These are phyloP conservation scores for Drosophila atroscutellata DNA, from an alignment of 2,888 invertebrate species.

Conservation along the genomic window DNA sequence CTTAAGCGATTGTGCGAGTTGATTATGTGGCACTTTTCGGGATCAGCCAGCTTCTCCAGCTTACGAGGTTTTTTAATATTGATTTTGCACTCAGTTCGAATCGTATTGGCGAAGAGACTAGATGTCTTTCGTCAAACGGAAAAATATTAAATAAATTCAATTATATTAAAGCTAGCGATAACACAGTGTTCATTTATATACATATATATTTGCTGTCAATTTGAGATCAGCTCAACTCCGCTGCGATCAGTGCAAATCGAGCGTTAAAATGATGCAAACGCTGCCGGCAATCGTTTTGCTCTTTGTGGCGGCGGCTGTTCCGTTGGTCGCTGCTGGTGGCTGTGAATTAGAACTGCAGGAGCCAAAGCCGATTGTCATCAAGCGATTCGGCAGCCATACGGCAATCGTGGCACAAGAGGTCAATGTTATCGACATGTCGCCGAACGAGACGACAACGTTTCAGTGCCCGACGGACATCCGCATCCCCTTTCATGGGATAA, in stretches of 20 bases:
- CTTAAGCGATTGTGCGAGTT: no score
- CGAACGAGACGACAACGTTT: conserved; percentile 32
- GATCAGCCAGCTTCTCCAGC: no score
- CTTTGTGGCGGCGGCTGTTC: not conserved
- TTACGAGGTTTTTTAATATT: not conserved
- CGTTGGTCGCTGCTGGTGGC: not conserved
- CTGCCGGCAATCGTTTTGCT: conserved; percentile 5
- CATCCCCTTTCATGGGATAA: not conserved
- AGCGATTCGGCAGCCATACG: conserved; percentile 45
- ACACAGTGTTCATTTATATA: no score
- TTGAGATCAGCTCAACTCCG: not conserved
- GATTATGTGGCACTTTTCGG: no score
- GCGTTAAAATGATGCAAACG: conserved; percentile 15
- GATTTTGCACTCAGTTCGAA: not conserved
- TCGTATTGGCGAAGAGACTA: not conserved
- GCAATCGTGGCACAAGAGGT: conserved; percentile 11
- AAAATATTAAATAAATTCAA: not conserved
- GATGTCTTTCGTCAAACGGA: not conserved
- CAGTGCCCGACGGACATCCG: conserved; percentile 30
- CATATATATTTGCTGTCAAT: no score
- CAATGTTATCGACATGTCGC: not conserved
- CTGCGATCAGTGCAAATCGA: conserved; percentile 27
- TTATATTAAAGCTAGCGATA: not conserved
- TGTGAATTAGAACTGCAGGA: not conserved
- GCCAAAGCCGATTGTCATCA: conserved; percentile 40